phyloP scores from a whole-genome alignment of 2,888 invertebrate genomes.

The Nephrotoma appendiculata region DNA sequence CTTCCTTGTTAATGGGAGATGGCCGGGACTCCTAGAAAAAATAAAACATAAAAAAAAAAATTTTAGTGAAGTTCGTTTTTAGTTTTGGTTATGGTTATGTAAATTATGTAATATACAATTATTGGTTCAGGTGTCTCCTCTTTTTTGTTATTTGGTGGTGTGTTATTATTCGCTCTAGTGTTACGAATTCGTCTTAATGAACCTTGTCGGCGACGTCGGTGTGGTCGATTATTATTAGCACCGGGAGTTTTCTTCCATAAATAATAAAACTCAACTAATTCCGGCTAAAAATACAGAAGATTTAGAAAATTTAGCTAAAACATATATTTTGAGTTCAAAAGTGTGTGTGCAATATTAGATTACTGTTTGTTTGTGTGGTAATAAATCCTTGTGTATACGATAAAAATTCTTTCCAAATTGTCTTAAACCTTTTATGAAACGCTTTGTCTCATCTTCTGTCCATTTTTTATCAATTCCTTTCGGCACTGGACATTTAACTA shows the following conservation, averaged over 20 bases:
- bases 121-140: constrained; percentile 50
- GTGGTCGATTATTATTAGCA: constrained; percentile 91
- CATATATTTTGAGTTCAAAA: not conserved
- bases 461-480: constrained; percentile 96
- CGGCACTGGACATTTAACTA: constrained; percentile 93
- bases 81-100: not conserved
- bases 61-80: not conserved
- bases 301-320: not conserved
- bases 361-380: constrained; percentile 93
- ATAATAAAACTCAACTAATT: constrained; percentile 97
- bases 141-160: constrained; percentile 63
- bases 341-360: constrained; percentile 19
- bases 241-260: constrained; percentile 99
- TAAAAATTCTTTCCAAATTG: constrained; percentile 99
- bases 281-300: constrained; percentile 42
- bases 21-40: constrained; percentile 36
- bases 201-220: constrained; percentile 74
- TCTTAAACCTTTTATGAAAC: constrained; percentile 94
- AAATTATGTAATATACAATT: constrained; percentile 3
- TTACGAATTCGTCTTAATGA: constrained; percentile 77
- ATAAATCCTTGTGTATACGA: constrained; percentile 87
- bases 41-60: not conserved
- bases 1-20: constrained; percentile 54
- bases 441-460: constrained; percentile 95
- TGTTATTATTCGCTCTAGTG: constrained; percentile 52